Conservation (phyloP, 2,888 invertebrate genomes). For the Peribatodes rhomboidaria region DNA sequence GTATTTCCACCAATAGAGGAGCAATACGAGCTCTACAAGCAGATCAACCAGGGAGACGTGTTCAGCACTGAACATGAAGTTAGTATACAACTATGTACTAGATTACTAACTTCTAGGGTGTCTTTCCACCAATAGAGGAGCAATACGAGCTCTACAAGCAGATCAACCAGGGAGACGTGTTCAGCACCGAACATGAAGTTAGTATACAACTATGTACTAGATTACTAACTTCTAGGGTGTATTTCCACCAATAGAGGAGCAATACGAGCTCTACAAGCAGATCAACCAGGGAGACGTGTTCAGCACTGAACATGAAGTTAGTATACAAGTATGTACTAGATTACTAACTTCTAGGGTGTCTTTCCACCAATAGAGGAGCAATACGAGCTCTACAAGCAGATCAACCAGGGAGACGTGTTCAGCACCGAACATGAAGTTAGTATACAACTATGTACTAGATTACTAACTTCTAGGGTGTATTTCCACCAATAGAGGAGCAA, state of each 20-base stretch:
- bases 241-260: no score
- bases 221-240: no score
- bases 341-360: no score
- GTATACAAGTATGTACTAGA: neutral
- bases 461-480: no score
- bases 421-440: constrained; percentile 86
- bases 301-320: constrained; percentile 87
- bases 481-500: no score
- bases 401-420: constrained; percentile 87
- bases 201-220: constrained; percentile 14
- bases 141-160: constrained; percentile 87
- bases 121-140: no score
- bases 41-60: constrained; percentile 87
- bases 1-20: no score
- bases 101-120: no score
- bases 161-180: constrained; percentile 87
- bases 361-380: no score
- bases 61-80: constrained; percentile 88
- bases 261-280: constrained; percentile 86
- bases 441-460: neutral
- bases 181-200: constrained; percentile 87
- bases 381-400: constrained; percentile 87
- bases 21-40: constrained; percentile 86
- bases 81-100: constrained; percentile 23
- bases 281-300: constrained; percentile 87